Percentiles rank a stretch among this genome's conserved stretches.
Evolutionary conservation across 2,113 vertebrate genomes (phyloP).

Genomic region (Lamprotornis superbus): DNA sequence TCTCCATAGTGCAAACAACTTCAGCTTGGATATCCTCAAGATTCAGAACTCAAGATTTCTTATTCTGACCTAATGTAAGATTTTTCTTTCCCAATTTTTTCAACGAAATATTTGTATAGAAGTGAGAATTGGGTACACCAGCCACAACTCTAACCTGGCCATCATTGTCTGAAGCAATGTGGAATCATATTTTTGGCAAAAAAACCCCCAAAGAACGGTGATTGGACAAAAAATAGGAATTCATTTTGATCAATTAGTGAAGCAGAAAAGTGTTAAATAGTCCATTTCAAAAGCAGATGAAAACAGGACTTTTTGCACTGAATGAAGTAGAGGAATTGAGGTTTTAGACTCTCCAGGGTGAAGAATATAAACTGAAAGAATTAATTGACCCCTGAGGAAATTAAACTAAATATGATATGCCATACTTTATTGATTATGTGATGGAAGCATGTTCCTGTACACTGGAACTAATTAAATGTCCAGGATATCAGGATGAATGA

Average conservation of each 20-base stretch:
- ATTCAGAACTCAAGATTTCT: background rate
- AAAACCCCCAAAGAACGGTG: rapidly evolving
- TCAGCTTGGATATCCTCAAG: background rate
- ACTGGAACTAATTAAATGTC: background rate
- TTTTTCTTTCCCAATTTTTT: rapidly evolving
- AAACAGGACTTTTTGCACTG: background rate
- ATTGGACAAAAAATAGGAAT: background rate
- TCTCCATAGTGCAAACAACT: background rate
- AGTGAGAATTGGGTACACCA: background rate
- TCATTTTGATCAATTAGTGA: background rate
- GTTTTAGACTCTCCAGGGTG: background rate
- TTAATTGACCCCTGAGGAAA: background rate
- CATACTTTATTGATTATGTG: background rate
- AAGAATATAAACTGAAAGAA: background rate
- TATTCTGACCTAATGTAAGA: background rate
- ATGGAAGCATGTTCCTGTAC: background rate
- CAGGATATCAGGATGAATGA: background rate
- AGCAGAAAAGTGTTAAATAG: background rate
- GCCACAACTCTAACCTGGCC: background rate
- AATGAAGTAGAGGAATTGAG: background rate
- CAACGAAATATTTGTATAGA: background rate
- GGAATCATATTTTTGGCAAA: background rate
- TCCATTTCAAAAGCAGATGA: background rate
- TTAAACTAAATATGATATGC: background rate
- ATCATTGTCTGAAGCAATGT: background rate